These are phyloP conservation scores for Laterallus jamaicensis DNA, from an alignment of 2,113 vertebrate genomes.

Conservation along the genomic window DNA sequence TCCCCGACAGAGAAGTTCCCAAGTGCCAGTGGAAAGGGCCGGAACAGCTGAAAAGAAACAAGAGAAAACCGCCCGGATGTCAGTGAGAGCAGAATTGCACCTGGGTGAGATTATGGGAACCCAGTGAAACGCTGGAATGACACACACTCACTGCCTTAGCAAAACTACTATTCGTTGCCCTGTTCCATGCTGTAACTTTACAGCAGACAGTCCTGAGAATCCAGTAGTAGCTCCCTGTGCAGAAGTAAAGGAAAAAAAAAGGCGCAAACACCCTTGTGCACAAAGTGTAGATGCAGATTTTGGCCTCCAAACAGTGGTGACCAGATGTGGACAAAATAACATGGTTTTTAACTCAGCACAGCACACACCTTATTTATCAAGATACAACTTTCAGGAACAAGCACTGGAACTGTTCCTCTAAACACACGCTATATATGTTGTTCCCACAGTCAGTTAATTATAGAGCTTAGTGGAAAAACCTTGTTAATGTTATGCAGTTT, in stretches of 20 bases:
- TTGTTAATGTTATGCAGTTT: neutral
- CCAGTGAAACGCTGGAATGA: neutral
- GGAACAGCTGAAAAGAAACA: neutral
- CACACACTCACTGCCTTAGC: neutral
- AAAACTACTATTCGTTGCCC: neutral
- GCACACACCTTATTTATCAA: constrained; percentile 34
- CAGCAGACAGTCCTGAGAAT: neutral
- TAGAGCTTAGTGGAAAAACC: neutral
- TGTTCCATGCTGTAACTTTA: neutral
- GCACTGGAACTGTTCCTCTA: neutral
- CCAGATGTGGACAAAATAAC: neutral
- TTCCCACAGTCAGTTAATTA: constrained; percentile 18
- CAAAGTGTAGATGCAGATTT: neutral
- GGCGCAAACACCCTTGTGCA: neutral
- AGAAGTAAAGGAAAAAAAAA: neutral
- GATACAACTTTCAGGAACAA: constrained; percentile 10
- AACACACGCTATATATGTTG: neutral
- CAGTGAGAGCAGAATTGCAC: neutral
- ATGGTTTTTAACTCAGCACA: neutral
- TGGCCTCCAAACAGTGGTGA: neutral
- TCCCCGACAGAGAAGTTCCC: neutral
- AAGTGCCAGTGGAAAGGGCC: neutral
- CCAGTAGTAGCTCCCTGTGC: neutral
- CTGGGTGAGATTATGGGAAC: neutral
- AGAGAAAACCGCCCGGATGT: neutral